Evolutionary conservation across 2,113 vertebrate genomes (phyloP).

Genomic region (Pica pica): DNA sequence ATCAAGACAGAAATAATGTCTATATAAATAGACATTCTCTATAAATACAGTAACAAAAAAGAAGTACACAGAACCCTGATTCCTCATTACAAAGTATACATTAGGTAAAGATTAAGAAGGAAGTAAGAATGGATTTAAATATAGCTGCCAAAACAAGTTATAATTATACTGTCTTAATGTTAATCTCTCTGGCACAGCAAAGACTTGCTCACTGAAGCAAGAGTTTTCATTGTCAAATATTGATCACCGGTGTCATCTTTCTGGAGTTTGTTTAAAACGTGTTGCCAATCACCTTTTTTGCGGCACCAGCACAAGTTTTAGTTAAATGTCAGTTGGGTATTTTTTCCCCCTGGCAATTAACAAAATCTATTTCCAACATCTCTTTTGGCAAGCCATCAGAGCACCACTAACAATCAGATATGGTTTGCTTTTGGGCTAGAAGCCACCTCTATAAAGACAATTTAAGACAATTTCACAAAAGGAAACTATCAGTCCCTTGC

Average conservation of each 20-base stretch:
- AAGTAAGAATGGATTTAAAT: background rate
- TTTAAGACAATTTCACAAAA: background rate
- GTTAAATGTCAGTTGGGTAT: background rate
- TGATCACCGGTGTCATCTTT: background rate
- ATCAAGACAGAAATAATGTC: background rate
- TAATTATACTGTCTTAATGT: background rate
- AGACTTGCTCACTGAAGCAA: background rate
- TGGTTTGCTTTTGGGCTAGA: background rate
- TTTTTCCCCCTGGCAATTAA: background rate
- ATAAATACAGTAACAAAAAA: background rate
- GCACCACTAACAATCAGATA: background rate
- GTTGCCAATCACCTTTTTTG: background rate
- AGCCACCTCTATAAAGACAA: background rate
- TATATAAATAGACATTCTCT: background rate
- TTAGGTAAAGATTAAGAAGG: background rate
- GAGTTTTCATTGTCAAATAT: background rate
- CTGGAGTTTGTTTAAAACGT: background rate
- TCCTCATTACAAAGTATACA: background rate
- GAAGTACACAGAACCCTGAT: background rate
- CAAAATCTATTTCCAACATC: background rate
- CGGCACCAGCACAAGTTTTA: background rate
- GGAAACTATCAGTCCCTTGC: background rate
- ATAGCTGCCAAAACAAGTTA: background rate
- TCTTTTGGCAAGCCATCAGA: background rate
- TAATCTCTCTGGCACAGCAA: background rate